These are phyloP conservation scores for Melinopterus prodromus DNA, from an alignment of 2,888 invertebrate genomes.

Conservation along the genomic window DNA sequence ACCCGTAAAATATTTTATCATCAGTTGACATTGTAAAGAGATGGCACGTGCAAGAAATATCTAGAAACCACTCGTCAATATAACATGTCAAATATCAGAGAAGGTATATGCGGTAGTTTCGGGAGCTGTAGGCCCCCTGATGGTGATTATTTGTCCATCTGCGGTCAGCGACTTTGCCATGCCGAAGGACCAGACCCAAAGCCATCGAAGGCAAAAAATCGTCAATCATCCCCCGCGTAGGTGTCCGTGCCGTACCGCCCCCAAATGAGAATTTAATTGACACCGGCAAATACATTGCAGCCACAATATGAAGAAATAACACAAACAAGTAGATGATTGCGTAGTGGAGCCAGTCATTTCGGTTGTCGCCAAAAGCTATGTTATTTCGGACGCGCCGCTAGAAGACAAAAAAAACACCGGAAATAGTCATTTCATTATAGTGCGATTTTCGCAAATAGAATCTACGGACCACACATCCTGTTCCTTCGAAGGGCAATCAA, in stretches of 20 bases:
- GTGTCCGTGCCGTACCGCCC: constrained; percentile 43
- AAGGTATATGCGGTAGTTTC: constrained; percentile 40
- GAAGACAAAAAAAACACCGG: constrained; percentile 22
- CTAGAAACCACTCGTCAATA: constrained; percentile 7
- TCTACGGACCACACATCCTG: background rate
- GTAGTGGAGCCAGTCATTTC: constrained; percentile 25
- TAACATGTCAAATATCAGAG: constrained; percentile 9
- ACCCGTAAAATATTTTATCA: background rate
- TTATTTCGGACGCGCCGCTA: constrained; percentile 20
- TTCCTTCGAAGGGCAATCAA: background rate
- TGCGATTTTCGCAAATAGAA: constrained; percentile 30
- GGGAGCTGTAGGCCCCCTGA: constrained; percentile 37
- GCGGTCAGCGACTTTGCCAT: constrained; percentile 43
- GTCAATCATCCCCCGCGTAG: constrained; percentile 44
- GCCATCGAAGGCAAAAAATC: constrained; percentile 38
- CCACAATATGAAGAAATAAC: constrained; percentile 31
- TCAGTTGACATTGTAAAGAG: background rate
- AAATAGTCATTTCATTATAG: constrained; percentile 36
- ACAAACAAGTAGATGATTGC: constrained; percentile 31
- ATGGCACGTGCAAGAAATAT: constrained; percentile 27
- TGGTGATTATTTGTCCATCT: constrained; percentile 47
- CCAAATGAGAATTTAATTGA: constrained; percentile 45
- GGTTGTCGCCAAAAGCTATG: constrained; percentile 27
- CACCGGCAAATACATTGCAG: constrained; percentile 40
- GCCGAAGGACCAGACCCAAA: background rate